Conservation (phyloP, 2,888 invertebrate species). For the Argyresthia albistria region DNA sequence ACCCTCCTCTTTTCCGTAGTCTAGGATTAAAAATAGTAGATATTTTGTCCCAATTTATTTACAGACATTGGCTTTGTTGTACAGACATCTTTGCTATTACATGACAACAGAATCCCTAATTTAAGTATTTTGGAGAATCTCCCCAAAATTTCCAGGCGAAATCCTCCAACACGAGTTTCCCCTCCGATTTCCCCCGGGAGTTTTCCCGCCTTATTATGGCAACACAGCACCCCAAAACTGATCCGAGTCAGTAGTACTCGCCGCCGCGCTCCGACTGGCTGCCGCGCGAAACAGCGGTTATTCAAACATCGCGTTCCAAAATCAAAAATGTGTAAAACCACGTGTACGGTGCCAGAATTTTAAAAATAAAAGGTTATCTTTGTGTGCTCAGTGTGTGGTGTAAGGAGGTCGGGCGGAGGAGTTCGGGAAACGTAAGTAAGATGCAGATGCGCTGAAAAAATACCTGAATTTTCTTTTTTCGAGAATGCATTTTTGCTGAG, state of each 20-base stretch:
- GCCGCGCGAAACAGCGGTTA: background rate
- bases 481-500: background rate
- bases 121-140: background rate
- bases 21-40: too few relatives aligned
- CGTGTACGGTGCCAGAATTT: background rate
- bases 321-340: background rate
- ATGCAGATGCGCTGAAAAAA: background rate
- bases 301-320: background rate
- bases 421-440: background rate
- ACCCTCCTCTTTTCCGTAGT: too few relatives aligned
- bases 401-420: background rate
- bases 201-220: background rate
- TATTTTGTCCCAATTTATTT: too few relatives aligned
- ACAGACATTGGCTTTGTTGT: too few relatives aligned
- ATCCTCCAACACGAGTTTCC: background rate
- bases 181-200: background rate
- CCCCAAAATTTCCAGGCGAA: background rate
- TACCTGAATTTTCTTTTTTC: background rate
- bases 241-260: background rate
- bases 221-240: constrained; percentile 1
- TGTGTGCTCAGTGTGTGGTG: background rate
- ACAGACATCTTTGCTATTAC: too few relatives aligned
- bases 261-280: background rate
- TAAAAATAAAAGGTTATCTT: background rate
- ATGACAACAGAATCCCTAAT: too few relatives aligned